Evolutionary conservation across 2,113 vertebrate genomes (phyloP).

Genomic region (Apeltes quadracus): DNA sequence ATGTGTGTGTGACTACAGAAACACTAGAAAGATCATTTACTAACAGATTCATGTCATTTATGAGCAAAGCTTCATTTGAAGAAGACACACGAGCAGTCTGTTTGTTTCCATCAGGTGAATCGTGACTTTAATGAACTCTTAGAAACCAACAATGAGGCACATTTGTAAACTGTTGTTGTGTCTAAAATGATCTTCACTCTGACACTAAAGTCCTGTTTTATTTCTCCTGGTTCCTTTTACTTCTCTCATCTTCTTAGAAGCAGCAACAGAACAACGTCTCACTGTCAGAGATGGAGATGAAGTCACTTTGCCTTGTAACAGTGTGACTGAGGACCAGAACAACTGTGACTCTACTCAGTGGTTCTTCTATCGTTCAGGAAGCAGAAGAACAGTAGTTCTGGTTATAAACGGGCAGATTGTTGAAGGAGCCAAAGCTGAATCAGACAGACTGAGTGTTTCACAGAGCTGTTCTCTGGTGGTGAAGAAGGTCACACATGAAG

Average conservation of each 20-base stretch:
- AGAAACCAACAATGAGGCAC: neutral
- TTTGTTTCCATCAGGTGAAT: neutral
- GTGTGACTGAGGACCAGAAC: neutral
- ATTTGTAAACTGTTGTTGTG: neutral
- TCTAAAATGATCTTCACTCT: conserved; percentile 1
- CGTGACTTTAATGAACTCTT: neutral
- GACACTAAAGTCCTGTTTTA: neutral
- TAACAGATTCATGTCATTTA: neutral
- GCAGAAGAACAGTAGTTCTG: neutral
- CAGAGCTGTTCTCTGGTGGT: too few species aligned
- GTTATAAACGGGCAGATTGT: neutral
- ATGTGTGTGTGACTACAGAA: neutral
- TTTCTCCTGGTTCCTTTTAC: neutral
- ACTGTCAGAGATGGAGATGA: neutral
- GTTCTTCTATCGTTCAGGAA: rapidly evolving
- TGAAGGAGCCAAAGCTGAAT: too few species aligned
- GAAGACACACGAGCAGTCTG: neutral
- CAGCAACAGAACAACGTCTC: too few species aligned
- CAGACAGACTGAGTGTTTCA: too few species aligned
- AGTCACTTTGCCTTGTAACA: conserved; percentile 1
- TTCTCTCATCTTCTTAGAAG: too few species aligned
- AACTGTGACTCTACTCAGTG: neutral
- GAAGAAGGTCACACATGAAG: neutral
- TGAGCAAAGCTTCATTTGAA: neutral
- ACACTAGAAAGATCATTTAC: neutral